A percentile compares a stretch with the other conserved stretches of the same genome.
Evolutionary conservation across 1,140 invertebrate species (phyloP).

Genomic region (Tetragnatha versicolor): DNA sequence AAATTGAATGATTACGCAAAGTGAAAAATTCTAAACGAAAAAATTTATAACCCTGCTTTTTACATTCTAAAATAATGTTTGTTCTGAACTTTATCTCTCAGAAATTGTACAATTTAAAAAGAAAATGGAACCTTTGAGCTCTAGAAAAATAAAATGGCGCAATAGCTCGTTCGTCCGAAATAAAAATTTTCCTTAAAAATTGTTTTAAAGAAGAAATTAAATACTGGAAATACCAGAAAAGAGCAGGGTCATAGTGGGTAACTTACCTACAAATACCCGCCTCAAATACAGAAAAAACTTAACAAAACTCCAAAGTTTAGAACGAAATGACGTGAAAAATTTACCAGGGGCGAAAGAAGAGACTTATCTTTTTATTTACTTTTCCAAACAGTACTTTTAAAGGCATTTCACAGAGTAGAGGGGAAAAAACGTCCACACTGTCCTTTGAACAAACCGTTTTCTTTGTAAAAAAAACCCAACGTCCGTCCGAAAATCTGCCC

Average conservation of each 20-base stretch:
- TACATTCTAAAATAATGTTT: too few relatives aligned
- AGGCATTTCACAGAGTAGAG: slow-evolving; percentile 2
- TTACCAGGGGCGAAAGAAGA: neutral
- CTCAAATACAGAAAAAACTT: slow-evolving; percentile 9
- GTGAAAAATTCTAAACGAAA: too few relatives aligned
- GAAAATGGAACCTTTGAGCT: too few relatives aligned
- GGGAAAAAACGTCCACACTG: neutral
- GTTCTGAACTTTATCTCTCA: too few relatives aligned
- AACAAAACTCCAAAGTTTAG: neutral
- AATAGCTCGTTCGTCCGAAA: too few relatives aligned
- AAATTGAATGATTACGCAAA: too few relatives aligned
- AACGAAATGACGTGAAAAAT: neutral
- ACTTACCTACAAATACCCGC: neutral
- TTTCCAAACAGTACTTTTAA: slow-evolving; percentile 38
- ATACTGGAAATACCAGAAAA: too few relatives aligned
- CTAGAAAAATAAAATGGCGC: too few relatives aligned
- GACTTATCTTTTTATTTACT: slow-evolving; percentile 26
- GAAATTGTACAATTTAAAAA: too few relatives aligned
- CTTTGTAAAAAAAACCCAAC: slow-evolving; percentile 12
- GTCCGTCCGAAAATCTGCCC: slow-evolving; percentile 24
- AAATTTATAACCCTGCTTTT: too few relatives aligned
- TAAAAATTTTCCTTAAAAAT: too few relatives aligned
- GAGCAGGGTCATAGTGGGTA: neutral
- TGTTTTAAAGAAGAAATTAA: too few relatives aligned
- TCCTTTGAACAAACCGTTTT: slow-evolving; percentile 31